Base-by-base conservation (phyloP, 2,113 vertebrate species). In the Scomber colias region DNA sequence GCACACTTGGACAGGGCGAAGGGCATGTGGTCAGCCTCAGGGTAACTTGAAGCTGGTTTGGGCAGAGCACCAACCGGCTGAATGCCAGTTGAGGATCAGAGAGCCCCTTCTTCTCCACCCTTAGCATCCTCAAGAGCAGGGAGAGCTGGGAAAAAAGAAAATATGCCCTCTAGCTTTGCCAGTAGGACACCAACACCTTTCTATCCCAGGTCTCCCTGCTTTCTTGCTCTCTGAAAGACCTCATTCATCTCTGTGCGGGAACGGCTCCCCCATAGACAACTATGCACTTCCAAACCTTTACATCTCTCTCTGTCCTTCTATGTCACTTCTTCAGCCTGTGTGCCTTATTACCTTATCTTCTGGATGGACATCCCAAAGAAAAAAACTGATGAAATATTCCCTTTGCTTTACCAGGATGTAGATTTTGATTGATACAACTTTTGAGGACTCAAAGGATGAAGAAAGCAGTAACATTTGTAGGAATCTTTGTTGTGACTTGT, bases 21-120 rank as follows among this genome's bases (percentile, higher is more conserved):
- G 86, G 94, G 92, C 95, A 87, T 79, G 90, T 92, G 91, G 95
- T 93, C 95, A 93, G 94, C 94, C 95, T 97, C 94, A 87, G 95
- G 91, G 87, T 92, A 91, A 88, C 90, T 84, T 87, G 90, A 88
- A 85, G 88, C 92, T 85, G 91, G 88, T 92, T 92, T 44, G 81
- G 86, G 88, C 73, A 90, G 60, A 86, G 86, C 62, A 82, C 83
- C 89, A 82, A 81, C 82, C 85, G 75, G 85, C 89, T 89, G 90
- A 92, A 78, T 91, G 81, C 92, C 87, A 87, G 81, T 63, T 84
- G 85, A 94, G 86, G 92, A 90, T 92, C 85, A 90, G 88, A 92
- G 84, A 84, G 73, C 71, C 75, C 70, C 75, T 78, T 79, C 77
- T 71, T 30, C 80, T 70, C 73, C 65, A 90, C 60, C 86, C 83